A percentile compares a stretch with the other conserved stretches of the same genome.
Conservation (phyloP, 2,113 vertebrate genomes). For the Sphyrna mokarran region DNA sequence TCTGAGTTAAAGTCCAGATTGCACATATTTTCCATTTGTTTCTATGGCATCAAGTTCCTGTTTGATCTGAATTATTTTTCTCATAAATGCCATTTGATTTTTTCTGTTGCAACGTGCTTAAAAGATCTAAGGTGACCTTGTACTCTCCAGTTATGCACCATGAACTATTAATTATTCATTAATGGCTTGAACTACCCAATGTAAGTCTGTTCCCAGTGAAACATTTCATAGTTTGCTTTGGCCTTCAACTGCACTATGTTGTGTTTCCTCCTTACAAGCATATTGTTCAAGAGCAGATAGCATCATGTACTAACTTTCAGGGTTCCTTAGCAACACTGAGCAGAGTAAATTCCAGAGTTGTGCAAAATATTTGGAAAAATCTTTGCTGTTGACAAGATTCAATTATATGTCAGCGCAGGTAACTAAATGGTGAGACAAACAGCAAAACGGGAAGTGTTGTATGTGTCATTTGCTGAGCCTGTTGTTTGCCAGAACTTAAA, state of each 20-base stretch:
- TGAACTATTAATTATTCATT: constrained; percentile 24
- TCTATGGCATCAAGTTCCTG: neutral
- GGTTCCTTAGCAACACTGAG: neutral
- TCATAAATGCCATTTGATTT: neutral
- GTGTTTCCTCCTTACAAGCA: constrained; percentile 12
- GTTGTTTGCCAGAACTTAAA: constrained; percentile 13
- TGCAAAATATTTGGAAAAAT: neutral
- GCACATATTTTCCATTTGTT: neutral
- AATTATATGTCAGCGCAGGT: neutral
- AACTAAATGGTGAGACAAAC: neutral
- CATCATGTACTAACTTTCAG: neutral
- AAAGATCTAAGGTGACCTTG: constrained; percentile 12
- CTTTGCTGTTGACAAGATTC: neutral
- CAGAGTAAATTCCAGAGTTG: neutral
- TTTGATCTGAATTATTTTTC: neutral
- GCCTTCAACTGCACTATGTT: neutral
- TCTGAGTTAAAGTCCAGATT: neutral
- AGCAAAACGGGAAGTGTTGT: neutral
- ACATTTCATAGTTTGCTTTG: neutral
- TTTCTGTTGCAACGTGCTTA: neutral
- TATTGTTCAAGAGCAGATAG: constrained; percentile 10
- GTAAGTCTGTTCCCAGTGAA: neutral
- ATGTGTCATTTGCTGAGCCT: neutral
- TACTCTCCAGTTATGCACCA: neutral
- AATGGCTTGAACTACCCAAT: neutral